Evolutionary conservation across 2,888 invertebrate genomes (phyloP).

Genomic region (Calameuta filiformis): DNA sequence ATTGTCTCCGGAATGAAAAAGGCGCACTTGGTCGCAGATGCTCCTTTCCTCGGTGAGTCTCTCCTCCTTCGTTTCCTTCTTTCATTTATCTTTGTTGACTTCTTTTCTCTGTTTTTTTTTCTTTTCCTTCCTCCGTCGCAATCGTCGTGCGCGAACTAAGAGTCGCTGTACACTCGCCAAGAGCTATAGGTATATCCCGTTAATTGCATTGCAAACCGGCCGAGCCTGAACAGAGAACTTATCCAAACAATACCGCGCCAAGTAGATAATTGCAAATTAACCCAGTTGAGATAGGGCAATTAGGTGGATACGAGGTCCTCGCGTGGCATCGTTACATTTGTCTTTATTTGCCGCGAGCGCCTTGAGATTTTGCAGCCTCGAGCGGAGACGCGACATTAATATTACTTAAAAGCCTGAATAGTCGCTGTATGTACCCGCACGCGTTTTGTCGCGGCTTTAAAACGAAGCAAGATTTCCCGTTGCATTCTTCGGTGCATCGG

Average conservation of each 20-base stretch:
- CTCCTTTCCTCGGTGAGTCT: not conserved
- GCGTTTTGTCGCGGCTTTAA: not conserved
- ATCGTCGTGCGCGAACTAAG: conserved; percentile 21
- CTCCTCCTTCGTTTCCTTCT: not conserved
- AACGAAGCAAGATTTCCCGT: not conserved
- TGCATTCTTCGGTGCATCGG: no score
- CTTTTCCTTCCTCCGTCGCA: not conserved
- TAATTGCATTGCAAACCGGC: conserved; percentile 30
- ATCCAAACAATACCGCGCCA: conserved; percentile 32
- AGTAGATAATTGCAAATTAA: conserved; percentile 47
- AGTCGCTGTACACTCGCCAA: conserved; percentile 13
- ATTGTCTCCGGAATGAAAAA: not conserved
- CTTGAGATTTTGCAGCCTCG: conserved; percentile 25
- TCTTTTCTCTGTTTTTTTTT: not conserved
- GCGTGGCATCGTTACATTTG: conserved; percentile 29
- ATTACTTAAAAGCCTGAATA: conserved; percentile 25
- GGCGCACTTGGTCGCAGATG: not conserved
- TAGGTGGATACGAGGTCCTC: conserved; percentile 21
- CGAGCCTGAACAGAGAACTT: conserved; percentile 24
- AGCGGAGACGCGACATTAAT: conserved; percentile 31
- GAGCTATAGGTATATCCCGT: conserved; percentile 30
- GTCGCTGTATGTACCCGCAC: not conserved
- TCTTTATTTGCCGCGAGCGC: conserved; percentile 37
- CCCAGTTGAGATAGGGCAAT: conserved; percentile 31
- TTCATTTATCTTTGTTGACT: not conserved